Evolutionary conservation across 2,113 vertebrate species (phyloP).

Genomic region (Sinocyclocheilus grahami): DNA sequence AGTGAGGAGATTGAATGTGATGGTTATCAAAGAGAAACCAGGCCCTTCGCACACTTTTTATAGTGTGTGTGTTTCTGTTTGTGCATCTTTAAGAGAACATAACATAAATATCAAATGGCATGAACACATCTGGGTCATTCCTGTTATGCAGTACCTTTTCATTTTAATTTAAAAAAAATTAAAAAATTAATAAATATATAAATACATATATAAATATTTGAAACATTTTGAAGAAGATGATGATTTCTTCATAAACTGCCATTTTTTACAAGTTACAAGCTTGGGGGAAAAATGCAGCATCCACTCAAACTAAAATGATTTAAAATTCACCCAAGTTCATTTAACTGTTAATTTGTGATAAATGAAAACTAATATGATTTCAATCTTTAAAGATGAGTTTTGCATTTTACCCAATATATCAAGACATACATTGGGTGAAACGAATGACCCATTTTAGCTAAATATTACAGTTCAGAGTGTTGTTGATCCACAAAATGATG

Average conservation of each 20-base stretch:
- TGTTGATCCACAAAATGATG: constrained; percentile 3
- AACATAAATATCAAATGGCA: not conserved
- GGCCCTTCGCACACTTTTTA: constrained; percentile 1
- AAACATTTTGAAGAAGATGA: not conserved
- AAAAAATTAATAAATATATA: too few relatives aligned
- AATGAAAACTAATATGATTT: not conserved
- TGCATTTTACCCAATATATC: not conserved
- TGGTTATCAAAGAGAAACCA: constrained; percentile 17
- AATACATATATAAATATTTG: too few relatives aligned
- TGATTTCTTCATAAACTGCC: not conserved
- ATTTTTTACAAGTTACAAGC: not conserved
- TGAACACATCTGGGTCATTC: not conserved
- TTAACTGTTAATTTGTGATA: not conserved
- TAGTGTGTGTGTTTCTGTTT: not conserved
- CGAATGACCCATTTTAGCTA: constrained; percentile 10
- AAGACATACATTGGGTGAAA: too few relatives aligned
- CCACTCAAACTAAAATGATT: not conserved
- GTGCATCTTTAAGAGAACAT: not conserved
- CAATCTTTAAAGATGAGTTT: not conserved
- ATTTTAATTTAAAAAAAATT: not conserved
- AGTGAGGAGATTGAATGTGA: constrained; percentile 21
- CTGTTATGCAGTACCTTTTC: not conserved
- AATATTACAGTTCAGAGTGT: constrained; percentile 9
- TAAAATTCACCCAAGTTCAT: too few relatives aligned
- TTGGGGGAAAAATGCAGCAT: not conserved